Conservation (phyloP, 2,797 vertebrate species). For the Labeo calbasu region DNA sequence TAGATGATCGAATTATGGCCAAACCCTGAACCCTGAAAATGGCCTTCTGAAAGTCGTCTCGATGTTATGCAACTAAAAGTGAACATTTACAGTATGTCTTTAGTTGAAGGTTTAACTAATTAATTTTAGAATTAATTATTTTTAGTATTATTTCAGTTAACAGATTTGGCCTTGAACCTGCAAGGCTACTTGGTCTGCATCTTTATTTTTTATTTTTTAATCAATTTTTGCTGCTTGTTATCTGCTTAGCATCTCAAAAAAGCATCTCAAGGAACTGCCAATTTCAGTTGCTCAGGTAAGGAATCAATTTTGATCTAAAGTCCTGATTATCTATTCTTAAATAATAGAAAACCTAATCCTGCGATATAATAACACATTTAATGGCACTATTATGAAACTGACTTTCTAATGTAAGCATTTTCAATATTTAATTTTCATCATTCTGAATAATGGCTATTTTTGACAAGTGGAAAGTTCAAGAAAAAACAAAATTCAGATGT, state of each 20-base stretch:
- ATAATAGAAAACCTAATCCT: neutral
- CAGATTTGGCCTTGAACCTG: neutral
- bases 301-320: neutral
- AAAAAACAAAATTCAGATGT: neutral
- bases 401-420: neutral
- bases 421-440: neutral
- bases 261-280: conserved; percentile 1
- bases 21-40: neutral
- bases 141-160: neutral
- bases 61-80: neutral
- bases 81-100: neutral
- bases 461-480: neutral
- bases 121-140: neutral
- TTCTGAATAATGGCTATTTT: conserved; percentile 15
- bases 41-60: neutral
- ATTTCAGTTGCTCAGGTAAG: neutral
- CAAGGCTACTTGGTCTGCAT: neutral
- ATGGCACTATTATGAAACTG: neutral
- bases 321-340: neutral
- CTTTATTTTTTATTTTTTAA: neutral
- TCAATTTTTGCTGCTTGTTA: neutral
- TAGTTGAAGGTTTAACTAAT: neutral
- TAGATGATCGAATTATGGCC: too few relatives aligned
- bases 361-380: neutral
- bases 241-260: neutral